Conservation (phyloP, 2,113 vertebrate species). For the Xenus cinereus region DNA sequence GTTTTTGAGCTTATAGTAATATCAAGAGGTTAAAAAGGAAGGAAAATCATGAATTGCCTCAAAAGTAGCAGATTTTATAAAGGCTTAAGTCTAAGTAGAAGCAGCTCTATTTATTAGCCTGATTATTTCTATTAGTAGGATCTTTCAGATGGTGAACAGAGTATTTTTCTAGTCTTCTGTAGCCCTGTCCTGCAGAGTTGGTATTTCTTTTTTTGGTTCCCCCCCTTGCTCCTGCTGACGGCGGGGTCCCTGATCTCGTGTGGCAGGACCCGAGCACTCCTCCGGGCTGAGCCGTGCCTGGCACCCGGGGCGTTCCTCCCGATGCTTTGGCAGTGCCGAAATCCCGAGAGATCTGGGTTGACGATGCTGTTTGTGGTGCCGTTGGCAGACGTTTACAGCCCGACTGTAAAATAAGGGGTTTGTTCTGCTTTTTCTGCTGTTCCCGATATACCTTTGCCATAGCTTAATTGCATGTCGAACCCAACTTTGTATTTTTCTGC, state of each 20-base stretch:
- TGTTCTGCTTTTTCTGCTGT: not conserved
- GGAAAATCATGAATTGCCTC: not conserved
- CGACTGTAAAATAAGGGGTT: not conserved
- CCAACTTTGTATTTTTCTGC: not conserved
- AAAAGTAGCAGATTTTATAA: not conserved
- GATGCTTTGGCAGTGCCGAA: not conserved
- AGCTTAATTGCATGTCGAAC: not conserved
- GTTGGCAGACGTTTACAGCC: not conserved
- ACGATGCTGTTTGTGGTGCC: not conserved
- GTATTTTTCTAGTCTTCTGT: not conserved
- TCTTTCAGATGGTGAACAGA: not conserved
- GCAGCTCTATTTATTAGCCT: not conserved
- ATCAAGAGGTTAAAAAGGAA: not conserved
- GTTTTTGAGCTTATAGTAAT: not conserved
- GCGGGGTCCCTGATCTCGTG: accelerated
- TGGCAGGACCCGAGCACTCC: not conserved
- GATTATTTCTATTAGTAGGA: not conserved
- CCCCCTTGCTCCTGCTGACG: not conserved
- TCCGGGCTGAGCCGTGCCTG: not conserved
- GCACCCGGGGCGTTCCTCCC: not conserved
- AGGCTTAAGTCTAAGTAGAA: not conserved
- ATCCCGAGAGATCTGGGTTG: not conserved
- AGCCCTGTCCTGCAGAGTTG: not conserved
- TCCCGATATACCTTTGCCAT: not conserved
- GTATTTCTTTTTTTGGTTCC: not conserved